Evolutionary conservation across 2,113 vertebrate species (phyloP).

Genomic region (Synchiropus splendidus): DNA sequence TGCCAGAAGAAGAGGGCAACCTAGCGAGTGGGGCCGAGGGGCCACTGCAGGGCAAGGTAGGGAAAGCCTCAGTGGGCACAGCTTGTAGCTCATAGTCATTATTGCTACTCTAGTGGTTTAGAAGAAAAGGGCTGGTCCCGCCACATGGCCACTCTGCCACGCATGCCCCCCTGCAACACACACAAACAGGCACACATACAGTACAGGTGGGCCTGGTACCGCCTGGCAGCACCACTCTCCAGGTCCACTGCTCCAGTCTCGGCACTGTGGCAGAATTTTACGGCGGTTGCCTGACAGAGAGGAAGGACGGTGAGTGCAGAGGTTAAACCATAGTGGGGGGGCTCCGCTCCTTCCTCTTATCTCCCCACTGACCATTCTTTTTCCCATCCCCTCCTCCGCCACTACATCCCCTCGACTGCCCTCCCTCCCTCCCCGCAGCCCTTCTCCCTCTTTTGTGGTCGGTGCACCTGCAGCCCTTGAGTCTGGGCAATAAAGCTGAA

Average conservation of each 20-base stretch:
- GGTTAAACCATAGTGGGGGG: slow-evolving; percentile 44
- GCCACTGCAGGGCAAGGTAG: slow-evolving; percentile 33
- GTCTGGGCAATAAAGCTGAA: slow-evolving; percentile 63
- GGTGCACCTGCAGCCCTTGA: slow-evolving; percentile 65
- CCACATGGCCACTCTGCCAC: slow-evolving; percentile 44
- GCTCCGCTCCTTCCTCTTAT: slow-evolving; percentile 52
- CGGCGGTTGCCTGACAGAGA: slow-evolving; percentile 7
- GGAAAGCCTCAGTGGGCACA: slow-evolving; percentile 52
- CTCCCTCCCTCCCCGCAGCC: neutral
- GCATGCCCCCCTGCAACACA: slow-evolving; percentile 34
- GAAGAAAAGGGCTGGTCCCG: slow-evolving; percentile 47
- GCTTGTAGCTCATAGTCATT: slow-evolving; percentile 53
- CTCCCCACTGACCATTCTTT: slow-evolving; percentile 57
- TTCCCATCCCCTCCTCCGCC: slow-evolving; percentile 31
- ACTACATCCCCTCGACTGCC: slow-evolving; percentile 1
- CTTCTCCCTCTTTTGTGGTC: slow-evolving; percentile 52
- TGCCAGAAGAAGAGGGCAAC: slow-evolving; percentile 8
- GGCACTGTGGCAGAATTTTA: slow-evolving; percentile 18
- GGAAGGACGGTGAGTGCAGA: slow-evolving; percentile 32
- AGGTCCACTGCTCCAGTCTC: slow-evolving; percentile 29
- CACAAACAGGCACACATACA: slow-evolving; percentile 9
- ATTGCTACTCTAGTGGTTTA: slow-evolving; percentile 55
- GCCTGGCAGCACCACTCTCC: slow-evolving; percentile 39
- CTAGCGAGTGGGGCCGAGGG: slow-evolving; percentile 20
- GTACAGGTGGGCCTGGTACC: slow-evolving; percentile 30